Evolutionary conservation across 2,888 invertebrate species (phyloP).

Genomic region (Mesochorus sp.): DNA sequence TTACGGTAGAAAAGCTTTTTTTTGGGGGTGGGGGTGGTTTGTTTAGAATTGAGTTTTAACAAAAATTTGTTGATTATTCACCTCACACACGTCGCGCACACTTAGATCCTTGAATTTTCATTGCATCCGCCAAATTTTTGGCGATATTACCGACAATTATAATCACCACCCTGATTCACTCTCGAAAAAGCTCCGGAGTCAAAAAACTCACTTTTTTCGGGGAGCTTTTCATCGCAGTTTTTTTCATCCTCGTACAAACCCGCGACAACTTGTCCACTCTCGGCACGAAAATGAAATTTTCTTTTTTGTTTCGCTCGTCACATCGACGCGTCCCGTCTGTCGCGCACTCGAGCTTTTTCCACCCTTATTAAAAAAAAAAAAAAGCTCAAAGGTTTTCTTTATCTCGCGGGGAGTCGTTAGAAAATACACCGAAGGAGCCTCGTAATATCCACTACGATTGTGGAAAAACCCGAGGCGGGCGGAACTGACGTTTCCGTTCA

Average conservation of each 20-base stretch:
- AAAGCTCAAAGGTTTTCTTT: neutral
- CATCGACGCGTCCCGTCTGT: too few relatives aligned
- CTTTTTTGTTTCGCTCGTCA: too few relatives aligned
- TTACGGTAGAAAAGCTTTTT: neutral
- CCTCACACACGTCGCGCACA: conserved; percentile 18
- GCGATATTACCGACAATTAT: neutral
- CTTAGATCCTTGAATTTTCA: conserved; percentile 1
- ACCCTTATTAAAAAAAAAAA: neutral
- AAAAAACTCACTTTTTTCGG: too few relatives aligned
- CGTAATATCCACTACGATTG: conserved; percentile 16
- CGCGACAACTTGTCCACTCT: too few relatives aligned
- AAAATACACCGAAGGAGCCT: neutral
- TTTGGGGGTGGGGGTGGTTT: too few relatives aligned
- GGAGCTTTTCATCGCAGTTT: too few relatives aligned
- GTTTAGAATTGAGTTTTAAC: too few relatives aligned
- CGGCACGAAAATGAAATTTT: too few relatives aligned
- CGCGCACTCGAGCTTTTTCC: too few relatives aligned
- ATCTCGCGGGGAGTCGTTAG: too few relatives aligned
- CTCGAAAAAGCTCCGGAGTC: neutral
- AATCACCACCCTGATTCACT: neutral
- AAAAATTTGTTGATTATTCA: neutral
- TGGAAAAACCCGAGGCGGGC: conserved; percentile 66
- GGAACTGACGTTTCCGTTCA: conserved; percentile 76
- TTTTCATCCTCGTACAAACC: too few relatives aligned
- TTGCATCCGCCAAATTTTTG: neutral